Evolutionary conservation across 2,113 vertebrate species (phyloP).

Genomic region (Panthera uncia): DNA sequence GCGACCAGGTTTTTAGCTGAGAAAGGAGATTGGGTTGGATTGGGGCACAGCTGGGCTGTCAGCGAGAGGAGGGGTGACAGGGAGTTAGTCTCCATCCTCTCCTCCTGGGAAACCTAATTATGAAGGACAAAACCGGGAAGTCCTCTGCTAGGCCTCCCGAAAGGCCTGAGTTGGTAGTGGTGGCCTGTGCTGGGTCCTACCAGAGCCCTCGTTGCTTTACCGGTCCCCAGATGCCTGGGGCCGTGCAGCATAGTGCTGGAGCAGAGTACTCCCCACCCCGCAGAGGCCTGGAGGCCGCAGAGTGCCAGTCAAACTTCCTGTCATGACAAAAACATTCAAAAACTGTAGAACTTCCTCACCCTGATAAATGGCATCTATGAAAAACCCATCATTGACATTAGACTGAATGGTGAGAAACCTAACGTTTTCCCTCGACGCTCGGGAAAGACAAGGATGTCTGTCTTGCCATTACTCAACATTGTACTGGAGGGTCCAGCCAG

Average conservation of each 20-base stretch:
- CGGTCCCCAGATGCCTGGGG: neutral
- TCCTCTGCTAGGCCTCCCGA: neutral
- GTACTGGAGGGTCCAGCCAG: neutral
- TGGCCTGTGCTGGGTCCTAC: neutral
- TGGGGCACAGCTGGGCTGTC: neutral
- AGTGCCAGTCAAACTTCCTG: neutral
- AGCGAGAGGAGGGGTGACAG: neutral
- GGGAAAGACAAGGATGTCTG: neutral
- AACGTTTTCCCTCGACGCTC: neutral
- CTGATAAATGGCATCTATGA: neutral
- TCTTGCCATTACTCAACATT: neutral
- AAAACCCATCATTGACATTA: neutral
- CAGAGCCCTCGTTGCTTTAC: neutral
- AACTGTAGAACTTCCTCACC: too few species aligned
- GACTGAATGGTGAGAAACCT: neutral
- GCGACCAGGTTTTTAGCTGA: neutral
- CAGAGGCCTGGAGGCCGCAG: neutral
- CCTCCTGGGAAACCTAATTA: neutral
- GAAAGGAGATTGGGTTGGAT: neutral
- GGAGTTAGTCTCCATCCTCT: neutral
- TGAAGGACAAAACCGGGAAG: neutral
- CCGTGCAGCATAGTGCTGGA: neutral
- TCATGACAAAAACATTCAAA: neutral
- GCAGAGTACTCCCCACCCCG: neutral
- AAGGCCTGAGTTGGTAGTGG: neutral